phyloP scores from a whole-genome alignment of 1,140 invertebrate genomes.

The Delia radicum region DNA sequence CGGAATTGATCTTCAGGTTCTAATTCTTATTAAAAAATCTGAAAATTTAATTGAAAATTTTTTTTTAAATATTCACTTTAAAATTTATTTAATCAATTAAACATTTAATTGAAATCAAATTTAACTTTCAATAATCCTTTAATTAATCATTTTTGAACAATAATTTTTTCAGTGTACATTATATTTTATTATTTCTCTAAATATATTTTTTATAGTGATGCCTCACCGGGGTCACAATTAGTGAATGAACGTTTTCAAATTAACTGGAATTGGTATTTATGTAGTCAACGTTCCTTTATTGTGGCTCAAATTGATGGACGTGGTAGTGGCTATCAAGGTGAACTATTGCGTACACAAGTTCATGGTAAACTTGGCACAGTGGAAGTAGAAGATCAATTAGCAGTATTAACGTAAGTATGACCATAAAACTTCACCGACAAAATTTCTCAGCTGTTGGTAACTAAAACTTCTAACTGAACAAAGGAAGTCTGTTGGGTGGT shows the following conservation, averaged over 20 bases:
- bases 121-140: no score
- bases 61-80: no score
- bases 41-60: no score
- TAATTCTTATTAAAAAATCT: no score
- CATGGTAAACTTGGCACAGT: slow-evolving; percentile 66
- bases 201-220: slow-evolving; percentile 60
- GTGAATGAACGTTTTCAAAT: slow-evolving; percentile 74
- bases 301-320: slow-evolving; percentile 77
- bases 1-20: no score
- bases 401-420: slow-evolving; percentile 67
- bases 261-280: slow-evolving; percentile 76
- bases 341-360: slow-evolving; percentile 70
- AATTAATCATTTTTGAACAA: no score
- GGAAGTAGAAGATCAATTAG: slow-evolving; percentile 83
- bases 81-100: no score
- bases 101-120: no score
- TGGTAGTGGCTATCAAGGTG: slow-evolving; percentile 76
- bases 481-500: no score
- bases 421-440: neutral
- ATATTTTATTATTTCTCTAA: no score
- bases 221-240: slow-evolving; percentile 72
- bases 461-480: no score
- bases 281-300: slow-evolving; percentile 73
- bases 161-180: no score
- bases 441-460: neutral